Percentiles rank a stretch among this genome's conserved stretches.
Conservation (phyloP, 2,888 invertebrate species). For the Mongoloraphidia duomilia region DNA sequence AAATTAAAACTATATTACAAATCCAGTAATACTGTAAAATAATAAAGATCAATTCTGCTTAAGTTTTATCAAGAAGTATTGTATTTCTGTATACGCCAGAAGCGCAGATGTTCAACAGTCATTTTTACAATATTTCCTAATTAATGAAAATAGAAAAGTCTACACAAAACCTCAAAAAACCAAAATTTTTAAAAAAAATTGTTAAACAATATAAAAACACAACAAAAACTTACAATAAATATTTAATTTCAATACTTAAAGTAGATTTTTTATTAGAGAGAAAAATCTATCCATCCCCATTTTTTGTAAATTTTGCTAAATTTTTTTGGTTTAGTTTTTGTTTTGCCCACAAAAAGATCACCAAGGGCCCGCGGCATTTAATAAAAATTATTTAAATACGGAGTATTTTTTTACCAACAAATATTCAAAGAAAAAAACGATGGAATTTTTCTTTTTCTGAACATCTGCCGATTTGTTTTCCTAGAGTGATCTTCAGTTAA, state of each 20-base stretch:
- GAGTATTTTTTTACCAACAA: slow-evolving; percentile 5
- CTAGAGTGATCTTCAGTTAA: slow-evolving; percentile 21
- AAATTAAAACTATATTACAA: no score
- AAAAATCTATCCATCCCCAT: slow-evolving; percentile 5
- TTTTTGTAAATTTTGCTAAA: slow-evolving; percentile 1
- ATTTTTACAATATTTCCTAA: no score
- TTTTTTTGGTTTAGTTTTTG: slow-evolving; percentile 4
- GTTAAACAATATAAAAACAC: background rate
- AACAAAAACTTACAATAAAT: background rate
- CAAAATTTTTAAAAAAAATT: background rate
- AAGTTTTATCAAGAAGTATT: no score
- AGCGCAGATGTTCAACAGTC: no score
- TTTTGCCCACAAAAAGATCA: background rate
- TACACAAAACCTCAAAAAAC: no score
- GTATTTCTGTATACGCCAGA: no score
- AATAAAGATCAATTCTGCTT: no score
- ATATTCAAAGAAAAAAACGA: background rate
- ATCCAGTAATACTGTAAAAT: no score
- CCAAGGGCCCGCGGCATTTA: background rate
- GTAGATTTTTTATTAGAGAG: slow-evolving; percentile 3
- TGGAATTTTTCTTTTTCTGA: slow-evolving; percentile 7
- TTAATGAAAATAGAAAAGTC: no score
- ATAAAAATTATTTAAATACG: slow-evolving; percentile 2
- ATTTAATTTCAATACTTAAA: background rate
- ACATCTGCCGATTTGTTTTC: slow-evolving; percentile 24